These are phyloP conservation scores for Pelodiscus sinensis DNA, from an alignment of 2,113 vertebrate genomes.

Conservation along the genomic window DNA sequence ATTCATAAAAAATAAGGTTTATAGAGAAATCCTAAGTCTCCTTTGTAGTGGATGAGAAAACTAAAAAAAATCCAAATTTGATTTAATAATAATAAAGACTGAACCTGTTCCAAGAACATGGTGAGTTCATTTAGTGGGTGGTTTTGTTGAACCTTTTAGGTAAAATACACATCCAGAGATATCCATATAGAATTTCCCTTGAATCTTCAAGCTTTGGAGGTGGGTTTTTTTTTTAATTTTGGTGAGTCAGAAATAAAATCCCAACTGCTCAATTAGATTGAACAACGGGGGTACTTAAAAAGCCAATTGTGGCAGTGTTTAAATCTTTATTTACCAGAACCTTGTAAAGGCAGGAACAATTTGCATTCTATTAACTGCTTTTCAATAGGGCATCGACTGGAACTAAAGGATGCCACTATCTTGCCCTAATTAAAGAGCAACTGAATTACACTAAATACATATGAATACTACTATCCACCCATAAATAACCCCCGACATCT, in stretches of 20 bases:
- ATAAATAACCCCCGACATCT: slow-evolving; percentile 66
- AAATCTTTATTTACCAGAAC: slow-evolving; percentile 97
- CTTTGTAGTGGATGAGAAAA: background rate
- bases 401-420: slow-evolving; percentile 94
- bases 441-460: slow-evolving; percentile 86
- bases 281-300: slow-evolving; percentile 91
- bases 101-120: background rate
- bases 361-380: slow-evolving; percentile 98
- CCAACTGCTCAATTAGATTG: slow-evolving; percentile 88
- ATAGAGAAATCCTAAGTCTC: background rate
- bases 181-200: background rate
- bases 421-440: slow-evolving; percentile 89
- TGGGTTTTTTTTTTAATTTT: slow-evolving; percentile 62
- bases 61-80: no score
- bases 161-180: background rate
- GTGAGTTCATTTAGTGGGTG: background rate
- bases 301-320: slow-evolving; percentile 90
- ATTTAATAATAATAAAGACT: background rate
- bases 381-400: slow-evolving; percentile 95
- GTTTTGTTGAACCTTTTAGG: background rate
- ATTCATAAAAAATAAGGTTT: background rate
- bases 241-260: slow-evolving; percentile 80
- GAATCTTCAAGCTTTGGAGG: background rate
- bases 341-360: slow-evolving; percentile 92
- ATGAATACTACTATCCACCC: slow-evolving; percentile 61